Base-by-base conservation (phyloP, 2,888 invertebrate genomes). In the Ochlodes sylvanus region DNA sequence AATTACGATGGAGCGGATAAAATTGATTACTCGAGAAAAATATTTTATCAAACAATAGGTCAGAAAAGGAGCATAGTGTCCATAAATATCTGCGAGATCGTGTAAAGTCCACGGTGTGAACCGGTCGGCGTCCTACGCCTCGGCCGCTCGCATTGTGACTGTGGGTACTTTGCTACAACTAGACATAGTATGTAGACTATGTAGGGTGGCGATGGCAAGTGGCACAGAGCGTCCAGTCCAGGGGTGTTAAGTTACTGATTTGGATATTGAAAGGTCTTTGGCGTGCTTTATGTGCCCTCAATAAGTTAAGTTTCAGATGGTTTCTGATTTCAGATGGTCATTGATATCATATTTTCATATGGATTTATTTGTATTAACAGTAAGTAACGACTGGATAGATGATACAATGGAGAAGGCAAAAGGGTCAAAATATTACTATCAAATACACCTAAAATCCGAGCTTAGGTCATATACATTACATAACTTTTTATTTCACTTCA, bases 121-220 rank as follows among this genome's bases (percentile, higher is more conserved):
- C 56, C 60, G 56, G 68, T 64, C 73, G 77, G 82, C 90, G 88
- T 85, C 86, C 77, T 80, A 72, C 81, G 74, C 77, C 75, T 70
- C 72, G 72, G 82, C 79, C 85, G 86, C 78, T 76, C 83, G 79
- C 79, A 81, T 80, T 73, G 79, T 81, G 81, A 90, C 89, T 89
- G 83, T 63, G 67, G 60, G 21, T 52, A 56, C 66, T 50, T 17
- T 17, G 17, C 15, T 42, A 17, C 7, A 7, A 17, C 12, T 38
- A 9, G 9, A 10, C 2, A 47, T 15, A 15, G 44, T 17, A 9
- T 2, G 17, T 44, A 7, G 42, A 7, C n/a, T 9, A 0, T 5
- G n/a, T 4, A 2, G 7, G 17, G 15, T 47, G 17, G 17, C 12
- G 38, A 38, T 38, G 10, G 10, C 9, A 38, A 38, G 38, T 38